Base-by-base conservation (phyloP, 2,888 invertebrate genomes). In the Neoascia interrupta region DNA sequence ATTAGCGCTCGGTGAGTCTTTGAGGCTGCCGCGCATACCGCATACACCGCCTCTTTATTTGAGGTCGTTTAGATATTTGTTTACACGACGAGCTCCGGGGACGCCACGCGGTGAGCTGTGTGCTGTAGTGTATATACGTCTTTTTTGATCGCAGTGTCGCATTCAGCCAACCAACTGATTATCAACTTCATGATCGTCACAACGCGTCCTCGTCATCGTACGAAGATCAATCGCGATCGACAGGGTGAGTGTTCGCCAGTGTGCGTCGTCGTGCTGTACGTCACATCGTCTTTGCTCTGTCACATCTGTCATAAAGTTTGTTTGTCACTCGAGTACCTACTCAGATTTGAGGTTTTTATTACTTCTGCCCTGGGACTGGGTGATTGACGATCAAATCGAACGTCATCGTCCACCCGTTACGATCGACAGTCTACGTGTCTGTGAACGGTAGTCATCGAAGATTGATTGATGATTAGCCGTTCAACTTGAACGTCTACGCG, bases 11-110 rank as follows among this genome's bases (percentile, higher is more conserved):
- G 26, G 43, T 23, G 36, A 47, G 56, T 26, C 73, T 79, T 79
- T 79, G 79, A 79, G 79, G 61, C 66, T 73, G 79, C 79, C 79
- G 79, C 79, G 31, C 53, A n/a, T n/a, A n/a, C n/a, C n/a, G 64
- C 53, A 79, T 28, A 31, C 63, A 51, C 73, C 73, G 61, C 61
- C 79, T 73, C 72, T 79, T 72, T 66, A 72, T 79, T 79, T 64
- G 56, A 64, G 56, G 36, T 66, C 61, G 60, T 68, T 73, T 60
- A 73, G 56, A 79, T 61, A 43, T 68, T 79, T 79, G 79, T 79
- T 79, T 79, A 73, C 51, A 36, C 49, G 63, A 54, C 60, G 60
- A 45, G 19, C 2, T 53, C 6, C 2, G 6, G n/a, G n/a, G 18
- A 34, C 28, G 63, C n/a, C 18, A 36, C 23, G 31, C 49, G 51